These are phyloP conservation scores for Brachyopa scutellaris DNA, from an alignment of 2,888 invertebrate genomes.

Conservation along the genomic window DNA sequence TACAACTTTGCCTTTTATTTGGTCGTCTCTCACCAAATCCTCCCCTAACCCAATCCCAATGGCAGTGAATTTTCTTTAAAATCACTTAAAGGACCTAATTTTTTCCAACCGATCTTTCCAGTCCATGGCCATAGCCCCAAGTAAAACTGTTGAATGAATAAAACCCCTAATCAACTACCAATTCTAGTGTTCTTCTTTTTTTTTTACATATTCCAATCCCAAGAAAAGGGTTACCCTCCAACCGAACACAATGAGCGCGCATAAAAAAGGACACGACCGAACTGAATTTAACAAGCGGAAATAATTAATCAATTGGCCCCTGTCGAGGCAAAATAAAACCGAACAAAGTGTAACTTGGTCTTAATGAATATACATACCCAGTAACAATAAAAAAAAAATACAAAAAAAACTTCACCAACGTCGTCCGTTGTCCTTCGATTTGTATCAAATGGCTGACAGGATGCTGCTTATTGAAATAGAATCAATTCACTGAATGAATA, in stretches of 20 bases:
- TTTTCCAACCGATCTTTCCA: too few relatives aligned
- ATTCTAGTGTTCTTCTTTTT: slow-evolving; percentile 9
- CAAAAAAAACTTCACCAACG: too few relatives aligned
- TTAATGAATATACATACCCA: too few relatives aligned
- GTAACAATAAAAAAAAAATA: not conserved
- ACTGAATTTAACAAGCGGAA: slow-evolving; percentile 38
- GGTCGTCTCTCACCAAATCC: not conserved
- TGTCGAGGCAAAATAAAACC: slow-evolving; percentile 26
- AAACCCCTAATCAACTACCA: slow-evolving; percentile 42
- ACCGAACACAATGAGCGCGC: not conserved
- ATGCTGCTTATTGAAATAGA: not conserved
- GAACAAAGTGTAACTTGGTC: not conserved
- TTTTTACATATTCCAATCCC: slow-evolving; percentile 1
- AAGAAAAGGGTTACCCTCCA: not conserved
- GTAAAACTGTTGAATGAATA: slow-evolving; percentile 40
- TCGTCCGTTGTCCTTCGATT: slow-evolving; percentile 5
- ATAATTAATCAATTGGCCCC: slow-evolving; percentile 53
- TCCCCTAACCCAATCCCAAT: too few relatives aligned
- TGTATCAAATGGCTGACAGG: not conserved
- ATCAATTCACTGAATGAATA: slow-evolving; percentile 22
- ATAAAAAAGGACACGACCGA: slow-evolving; percentile 26
- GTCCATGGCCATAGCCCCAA: too few relatives aligned
- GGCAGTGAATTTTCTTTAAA: slow-evolving; percentile 32
- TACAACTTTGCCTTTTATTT: not conserved
- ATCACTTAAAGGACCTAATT: slow-evolving; percentile 15